Evolutionary conservation across 2,113 vertebrate species (phyloP).

Genomic region (Toxotes chatareus): DNA sequence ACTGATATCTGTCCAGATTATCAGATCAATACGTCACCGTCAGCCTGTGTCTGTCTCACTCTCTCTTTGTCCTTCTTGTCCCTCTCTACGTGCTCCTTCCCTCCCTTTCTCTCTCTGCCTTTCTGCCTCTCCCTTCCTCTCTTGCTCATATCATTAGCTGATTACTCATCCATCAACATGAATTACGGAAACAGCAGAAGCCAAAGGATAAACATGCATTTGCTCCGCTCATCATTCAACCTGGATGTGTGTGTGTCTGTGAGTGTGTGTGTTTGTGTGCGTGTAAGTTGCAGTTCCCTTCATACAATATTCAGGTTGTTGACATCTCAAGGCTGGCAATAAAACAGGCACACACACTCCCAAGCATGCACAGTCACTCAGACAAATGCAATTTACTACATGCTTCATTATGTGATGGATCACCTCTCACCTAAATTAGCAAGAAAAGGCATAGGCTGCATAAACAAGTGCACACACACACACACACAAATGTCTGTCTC

Average conservation of each 20-base stretch:
- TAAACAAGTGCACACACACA: neutral
- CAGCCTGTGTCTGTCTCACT: neutral
- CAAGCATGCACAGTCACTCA: slow-evolving; percentile 3
- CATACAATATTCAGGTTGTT: slow-evolving; percentile 54
- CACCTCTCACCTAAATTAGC: slow-evolving; percentile 53
- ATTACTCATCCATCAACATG: slow-evolving; percentile 70
- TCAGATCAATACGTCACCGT: slow-evolving; percentile 8
- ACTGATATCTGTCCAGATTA: neutral
- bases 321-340: slow-evolving; percentile 39
- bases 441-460: slow-evolving; percentile 37
- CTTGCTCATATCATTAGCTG: slow-evolving; percentile 61
- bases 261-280: slow-evolving; percentile 6
- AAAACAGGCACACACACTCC: slow-evolving; percentile 7
- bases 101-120: neutral
- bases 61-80: neutral
- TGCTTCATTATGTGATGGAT: slow-evolving; percentile 53
- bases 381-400: slow-evolving; percentile 31
- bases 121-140: neutral
- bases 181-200: slow-evolving; percentile 55
- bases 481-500: neutral
- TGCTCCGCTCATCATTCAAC: slow-evolving; percentile 37
- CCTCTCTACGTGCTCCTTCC: neutral
- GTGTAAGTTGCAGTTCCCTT: slow-evolving; percentile 17
- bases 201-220: slow-evolving; percentile 47
- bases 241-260: slow-evolving; percentile 11